These are phyloP conservation scores for Trichonephila inaurata DNA, from an alignment of 1,140 invertebrate genomes.

Conservation along the genomic window DNA sequence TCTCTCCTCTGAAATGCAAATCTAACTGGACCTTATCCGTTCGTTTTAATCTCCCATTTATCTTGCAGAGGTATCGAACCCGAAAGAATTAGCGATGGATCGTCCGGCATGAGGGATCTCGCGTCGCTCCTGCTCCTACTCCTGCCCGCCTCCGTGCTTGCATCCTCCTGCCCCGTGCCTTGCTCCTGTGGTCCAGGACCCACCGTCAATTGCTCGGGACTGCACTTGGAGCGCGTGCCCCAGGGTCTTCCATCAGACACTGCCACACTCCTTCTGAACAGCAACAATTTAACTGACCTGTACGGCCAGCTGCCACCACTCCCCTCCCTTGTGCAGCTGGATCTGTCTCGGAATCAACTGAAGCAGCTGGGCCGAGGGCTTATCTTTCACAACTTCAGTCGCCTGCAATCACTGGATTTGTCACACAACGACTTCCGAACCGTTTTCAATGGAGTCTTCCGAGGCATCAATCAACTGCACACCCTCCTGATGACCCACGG, in stretches of 20 bases:
- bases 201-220: slow-evolving; percentile 67
- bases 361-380: slow-evolving; percentile 78
- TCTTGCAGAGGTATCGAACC: background rate
- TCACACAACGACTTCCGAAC: slow-evolving; percentile 88
- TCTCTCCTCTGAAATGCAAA: no score
- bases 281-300: slow-evolving; percentile 68
- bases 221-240: slow-evolving; percentile 39
- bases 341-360: slow-evolving; percentile 79
- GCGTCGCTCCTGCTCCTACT: slow-evolving; percentile 38
- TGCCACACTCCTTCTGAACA: slow-evolving; percentile 20
- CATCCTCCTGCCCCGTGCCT: slow-evolving; percentile 19
- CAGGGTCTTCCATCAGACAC: slow-evolving; percentile 23
- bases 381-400: slow-evolving; percentile 87
- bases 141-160: background rate
- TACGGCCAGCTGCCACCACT: slow-evolving; percentile 64
- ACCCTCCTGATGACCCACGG: slow-evolving; percentile 80
- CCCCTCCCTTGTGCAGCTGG: slow-evolving; percentile 75
- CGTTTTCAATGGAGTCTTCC: slow-evolving; percentile 89
- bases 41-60: no score
- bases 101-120: slow-evolving; percentile 53
- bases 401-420: slow-evolving; percentile 88
- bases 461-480: slow-evolving; percentile 87
- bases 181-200: slow-evolving; percentile 22
- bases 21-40: no score
- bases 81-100: background rate